Base-by-base conservation (phyloP, 2,888 invertebrate species). In the Scaptomyza cyrtandrae region DNA sequence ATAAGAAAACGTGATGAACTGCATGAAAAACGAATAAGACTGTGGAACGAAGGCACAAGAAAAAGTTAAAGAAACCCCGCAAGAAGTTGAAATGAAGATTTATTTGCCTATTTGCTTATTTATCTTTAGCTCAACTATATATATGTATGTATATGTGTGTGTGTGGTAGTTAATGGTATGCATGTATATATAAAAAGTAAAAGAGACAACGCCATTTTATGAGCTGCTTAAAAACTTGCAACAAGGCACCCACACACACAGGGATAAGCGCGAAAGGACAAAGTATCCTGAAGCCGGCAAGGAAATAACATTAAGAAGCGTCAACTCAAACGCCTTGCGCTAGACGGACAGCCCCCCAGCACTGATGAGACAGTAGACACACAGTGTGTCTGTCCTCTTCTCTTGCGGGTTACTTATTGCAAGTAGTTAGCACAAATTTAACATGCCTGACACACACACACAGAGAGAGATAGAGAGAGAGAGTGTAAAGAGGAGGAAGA, bases 21-120 rank as follows among this genome's bases (percentile, higher is more conserved):
- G 19, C 19, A 35, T 43, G 48, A 11, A 19, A 45, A 16, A 56
- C 29, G 39, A 45, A n/a, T 16, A 9, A 53, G 49, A 7, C 11
- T 24, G 1, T 19, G 24, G 50, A 45, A 33, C 13, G 29, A 45
- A 43, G 39, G 71, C 62, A 45, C 16, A 35, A 29, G 44, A 66
- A 74, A 82, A 82, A 86, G 80, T 83, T 86, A 83, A 63, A 69
- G 64, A 80, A 68, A 65, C 69, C 68, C 69, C 78, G 48, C 70
- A 75, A 72, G 79, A 84, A 83, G 88, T 83, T 89, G 88, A 85
- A 83, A 87, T 89, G 79, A 89, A 83, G 88, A 89, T 84, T 89
- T 84, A 84, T 84, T 84, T 88, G 88, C 89, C 79, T 86, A 89
- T 89, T 84, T 89, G 88, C 83, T 88, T 84, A 84, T 84, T 84